Base-by-base conservation (phyloP, 2,888 invertebrate species). In the Dioctria rufipes region DNA sequence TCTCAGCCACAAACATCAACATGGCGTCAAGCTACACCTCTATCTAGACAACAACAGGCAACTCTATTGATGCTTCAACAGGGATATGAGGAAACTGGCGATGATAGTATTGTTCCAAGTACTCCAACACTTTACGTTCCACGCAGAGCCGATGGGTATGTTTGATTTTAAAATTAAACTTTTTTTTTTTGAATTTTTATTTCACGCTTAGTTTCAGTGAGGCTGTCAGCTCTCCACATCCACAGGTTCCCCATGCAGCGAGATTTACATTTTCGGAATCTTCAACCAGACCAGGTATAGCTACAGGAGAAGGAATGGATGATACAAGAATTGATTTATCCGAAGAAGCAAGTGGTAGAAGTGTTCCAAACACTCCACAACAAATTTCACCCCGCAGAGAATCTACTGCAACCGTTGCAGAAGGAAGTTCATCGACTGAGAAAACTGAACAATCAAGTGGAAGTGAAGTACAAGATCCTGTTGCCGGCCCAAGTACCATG, bases 181-280 rank as follows among this genome's bases (percentile, higher is more conserved):
- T 51, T 13, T 42, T 43, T 43, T n/a, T 42, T 43, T 43, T n/a
- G n/a, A 40, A 40, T 49, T 65, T 25, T 25, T 69, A 25, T 77
- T 42, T 69, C 60, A 71, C 54, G 40, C 9, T 39, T 83, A 91
- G 91, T 78, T 96, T 96, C 89, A 95, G 96, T 58, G 96, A 97
- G 87, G 96, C 96, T 65, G 95, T 97, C 54, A 96, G 96, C 87
- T 97, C 97, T 0, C 97, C 97, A 4, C 95, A 94, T 89, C 94
- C 95, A 60, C 93, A 94, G 87, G 93, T 94, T 43, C 92, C 92
- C 3, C 89, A 89, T 85, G 90, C 89, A 81, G 91, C 92, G 0
- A 90, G 93, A 83, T 94, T 94, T 85, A 92, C 91, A 25, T 93
- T 93, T 85, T 91, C 91, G 80, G 93, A 93, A 84, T 69, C 80